Conservation (phyloP, 2,113 vertebrate genomes). For the Corvus hawaiiensis region DNA sequence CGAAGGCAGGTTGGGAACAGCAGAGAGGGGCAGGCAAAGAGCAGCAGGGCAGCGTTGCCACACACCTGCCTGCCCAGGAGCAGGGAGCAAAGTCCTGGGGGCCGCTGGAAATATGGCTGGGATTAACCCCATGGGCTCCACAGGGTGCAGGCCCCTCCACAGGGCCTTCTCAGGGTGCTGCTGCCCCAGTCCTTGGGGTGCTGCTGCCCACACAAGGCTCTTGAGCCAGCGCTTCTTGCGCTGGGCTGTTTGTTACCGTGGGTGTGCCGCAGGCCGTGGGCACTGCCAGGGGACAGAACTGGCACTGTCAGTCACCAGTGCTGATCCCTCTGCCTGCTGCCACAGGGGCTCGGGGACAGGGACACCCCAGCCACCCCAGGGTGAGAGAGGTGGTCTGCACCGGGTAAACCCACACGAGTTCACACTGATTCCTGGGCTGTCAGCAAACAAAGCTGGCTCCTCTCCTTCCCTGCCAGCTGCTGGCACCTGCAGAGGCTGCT, state of each 20-base stretch:
- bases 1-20: neutral
- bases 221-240: accelerated
- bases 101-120: neutral
- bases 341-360: accelerated
- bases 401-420: neutral
- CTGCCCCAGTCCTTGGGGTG: neutral
- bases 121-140: neutral
- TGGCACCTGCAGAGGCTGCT: neutral
- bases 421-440: accelerated
- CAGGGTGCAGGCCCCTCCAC: accelerated
- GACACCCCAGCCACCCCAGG: too few species aligned
- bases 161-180: neutral
- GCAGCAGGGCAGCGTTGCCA: neutral
- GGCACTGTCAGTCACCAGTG: neutral
- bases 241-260: accelerated
- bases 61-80: neutral
- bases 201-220: neutral
- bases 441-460: accelerated
- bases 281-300: neutral
- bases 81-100: neutral
- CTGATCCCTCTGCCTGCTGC: neutral
- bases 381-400: accelerated
- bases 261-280: accelerated
- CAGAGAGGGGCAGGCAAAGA: neutral
- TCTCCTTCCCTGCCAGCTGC: neutral